Evolutionary conservation across 2,797 vertebrate species (phyloP).

Genomic region (Amblyraja radiata): DNA sequence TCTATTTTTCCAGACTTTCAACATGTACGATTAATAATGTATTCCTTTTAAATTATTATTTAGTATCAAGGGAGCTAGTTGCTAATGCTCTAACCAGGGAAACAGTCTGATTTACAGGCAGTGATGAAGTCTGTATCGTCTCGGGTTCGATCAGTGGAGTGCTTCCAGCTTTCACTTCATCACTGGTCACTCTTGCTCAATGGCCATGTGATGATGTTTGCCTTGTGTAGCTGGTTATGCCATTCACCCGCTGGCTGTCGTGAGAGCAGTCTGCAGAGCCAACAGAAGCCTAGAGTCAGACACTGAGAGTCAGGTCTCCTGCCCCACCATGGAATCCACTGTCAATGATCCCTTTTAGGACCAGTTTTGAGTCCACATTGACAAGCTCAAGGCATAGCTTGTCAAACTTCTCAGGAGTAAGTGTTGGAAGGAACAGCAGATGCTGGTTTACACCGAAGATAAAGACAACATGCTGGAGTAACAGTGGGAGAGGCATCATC

Average conservation of each 20-base stretch:
- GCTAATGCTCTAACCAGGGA: neutral
- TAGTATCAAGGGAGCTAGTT: neutral
- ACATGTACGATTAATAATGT: neutral
- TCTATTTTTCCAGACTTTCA: neutral
- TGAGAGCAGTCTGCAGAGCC: neutral
- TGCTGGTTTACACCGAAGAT: too few relatives aligned
- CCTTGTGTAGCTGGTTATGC: neutral
- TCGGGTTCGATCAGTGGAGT: neutral
- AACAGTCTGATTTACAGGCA: too few relatives aligned
- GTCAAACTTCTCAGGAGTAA: constrained; percentile 99
- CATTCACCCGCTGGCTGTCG: neutral
- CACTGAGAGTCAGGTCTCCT: neutral
- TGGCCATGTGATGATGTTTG: neutral
- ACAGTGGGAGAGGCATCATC: too few relatives aligned
- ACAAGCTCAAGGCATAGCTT: constrained; percentile 99
- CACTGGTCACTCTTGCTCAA: neutral
- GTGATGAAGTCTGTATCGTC: neutral
- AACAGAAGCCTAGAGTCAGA: neutral
- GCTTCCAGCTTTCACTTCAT: neutral
- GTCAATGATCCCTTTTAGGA: too few relatives aligned
- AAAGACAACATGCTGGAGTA: too few relatives aligned
- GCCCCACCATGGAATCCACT: too few relatives aligned
- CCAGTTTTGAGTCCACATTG: constrained; percentile 67
- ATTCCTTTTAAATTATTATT: neutral
- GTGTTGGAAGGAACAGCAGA: constrained; percentile 41